Base-by-base conservation (phyloP, 2,113 vertebrate genomes). In the Bubo bubo region DNA sequence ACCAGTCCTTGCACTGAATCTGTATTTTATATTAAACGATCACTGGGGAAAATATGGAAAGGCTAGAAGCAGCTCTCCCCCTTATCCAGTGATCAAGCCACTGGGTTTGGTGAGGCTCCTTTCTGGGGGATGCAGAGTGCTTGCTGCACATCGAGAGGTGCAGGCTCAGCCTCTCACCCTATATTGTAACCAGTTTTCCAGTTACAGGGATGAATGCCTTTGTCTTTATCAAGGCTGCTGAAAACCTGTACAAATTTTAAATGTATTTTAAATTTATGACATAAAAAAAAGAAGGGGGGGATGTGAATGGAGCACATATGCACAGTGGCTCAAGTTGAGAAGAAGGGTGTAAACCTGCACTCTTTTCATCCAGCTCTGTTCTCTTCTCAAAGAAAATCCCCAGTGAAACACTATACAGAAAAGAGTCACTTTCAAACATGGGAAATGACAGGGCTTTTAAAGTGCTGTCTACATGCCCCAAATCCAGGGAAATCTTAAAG, bases 311-410 rank as follows among this genome's bases (percentile, higher is more conserved):
- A 68, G 74, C 17, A n/a, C 95, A 45, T 95, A 90, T 93, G 87
- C 47, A 77, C 89, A 85, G 87, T 4, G 45, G 58, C 58, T 90
- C 66, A 85, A 60, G 92, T 95, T 91, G 91, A 95, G 95, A 92
- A 80, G 72, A 71, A 45, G 81, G 92, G 87, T 93, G 93, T 93
- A 95, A 97, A 93, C 76, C 72, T 84, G 86, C 17, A 56, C 94
- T 81, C 92, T 93, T 96, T 95, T 97, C 86, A 91, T 91, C 83
- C 83, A 55, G 30, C 73, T 95, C 88, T 72, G 73, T 84, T 97
- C 88, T 77, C 86, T 60, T 75, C 91, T 89, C 86, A 85, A 71
- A 95, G 91, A 93, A 95, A 96, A 89, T 95, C 91, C 93, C 95
- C 80, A 72, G 86, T 96, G 97, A 92, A 89, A 89, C 74, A 80